A percentile compares a stretch with the other conserved stretches of the same genome.
Conservation (phyloP, 2,888 invertebrate species). For the Drosophila trichaetosa region DNA sequence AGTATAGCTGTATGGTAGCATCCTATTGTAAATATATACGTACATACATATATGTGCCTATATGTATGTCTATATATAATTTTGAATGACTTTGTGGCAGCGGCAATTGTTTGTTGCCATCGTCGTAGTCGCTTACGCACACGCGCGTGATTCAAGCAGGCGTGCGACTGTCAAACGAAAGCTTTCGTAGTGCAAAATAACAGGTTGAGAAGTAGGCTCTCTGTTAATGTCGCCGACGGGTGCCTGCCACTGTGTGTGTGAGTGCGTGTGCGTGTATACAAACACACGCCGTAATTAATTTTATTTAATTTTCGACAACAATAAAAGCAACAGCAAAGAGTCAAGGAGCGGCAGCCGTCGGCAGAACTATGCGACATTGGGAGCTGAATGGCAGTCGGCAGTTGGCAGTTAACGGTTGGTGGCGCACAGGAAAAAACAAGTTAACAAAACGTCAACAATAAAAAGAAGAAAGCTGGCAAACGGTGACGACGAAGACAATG, state of each 20-base stretch:
- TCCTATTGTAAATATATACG: not conserved
- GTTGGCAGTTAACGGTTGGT: conserved; percentile 8
- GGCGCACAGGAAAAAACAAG: conserved; percentile 75
- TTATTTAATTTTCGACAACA: conserved; percentile 79
- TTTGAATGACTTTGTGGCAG: conserved; percentile 34
- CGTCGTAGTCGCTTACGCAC: conserved; percentile 45
- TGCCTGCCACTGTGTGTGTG: conserved; percentile 19
- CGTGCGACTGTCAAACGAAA: conserved; percentile 37
- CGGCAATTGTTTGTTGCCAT: conserved; percentile 33
- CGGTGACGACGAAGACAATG: conserved; percentile 52
- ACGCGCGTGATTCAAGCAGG: conserved; percentile 69
- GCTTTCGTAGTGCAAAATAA: not conserved
- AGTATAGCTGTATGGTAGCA: not conserved
- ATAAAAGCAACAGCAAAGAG: conserved; percentile 66
- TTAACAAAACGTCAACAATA: conserved; percentile 76
- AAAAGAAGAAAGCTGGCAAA: conserved; percentile 54
- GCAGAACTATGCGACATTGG: conserved; percentile 31
- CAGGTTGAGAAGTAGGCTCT: conserved; percentile 13
- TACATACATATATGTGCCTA: not conserved
- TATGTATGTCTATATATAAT: not conserved
- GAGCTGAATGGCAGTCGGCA: conserved; percentile 36
- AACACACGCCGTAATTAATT: conserved; percentile 75
- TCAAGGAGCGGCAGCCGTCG: conserved; percentile 40
- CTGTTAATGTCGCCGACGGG: conserved; percentile 34
- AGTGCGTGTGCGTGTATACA: conserved; percentile 36